Conservation (phyloP, 2,888 invertebrate species). For the Arrhopalites spinosus region DNA sequence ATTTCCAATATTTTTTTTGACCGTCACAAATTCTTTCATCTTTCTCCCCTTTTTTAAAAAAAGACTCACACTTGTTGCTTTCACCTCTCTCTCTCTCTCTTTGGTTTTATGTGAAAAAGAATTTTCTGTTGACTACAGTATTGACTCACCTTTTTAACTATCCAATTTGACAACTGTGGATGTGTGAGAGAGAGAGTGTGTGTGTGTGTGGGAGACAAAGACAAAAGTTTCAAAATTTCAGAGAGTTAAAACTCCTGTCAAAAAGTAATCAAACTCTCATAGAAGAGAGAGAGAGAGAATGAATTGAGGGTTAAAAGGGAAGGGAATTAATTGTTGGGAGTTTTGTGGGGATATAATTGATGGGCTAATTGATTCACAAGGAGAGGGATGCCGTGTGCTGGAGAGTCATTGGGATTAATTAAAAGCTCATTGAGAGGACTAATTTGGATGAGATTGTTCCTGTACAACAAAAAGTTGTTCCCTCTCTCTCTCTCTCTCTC, state of each 20-base stretch:
- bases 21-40: neutral
- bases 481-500: too few species aligned
- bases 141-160: too few species aligned
- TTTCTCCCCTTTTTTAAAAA: neutral
- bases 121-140: too few species aligned
- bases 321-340: neutral
- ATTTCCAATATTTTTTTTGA: conserved; percentile 1
- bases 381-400: neutral
- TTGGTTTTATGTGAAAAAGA: neutral
- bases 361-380: neutral
- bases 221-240: too few species aligned
- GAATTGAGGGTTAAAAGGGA: neutral
- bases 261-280: too few species aligned
- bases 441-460: neutral
- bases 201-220: too few species aligned
- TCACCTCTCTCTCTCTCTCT: neutral
- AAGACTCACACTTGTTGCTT: neutral
- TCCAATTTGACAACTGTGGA: too few species aligned
- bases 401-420: conserved; percentile 2
- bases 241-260: too few species aligned
- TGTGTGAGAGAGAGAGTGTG: too few species aligned
- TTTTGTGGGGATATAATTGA: neutral
- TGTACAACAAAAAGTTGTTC: neutral
- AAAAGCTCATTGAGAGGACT: conserved; percentile 3
- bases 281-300: too few species aligned